phyloP scores from a whole-genome alignment of 2,797 vertebrate species.

The Premnoplex brunnescens region DNA sequence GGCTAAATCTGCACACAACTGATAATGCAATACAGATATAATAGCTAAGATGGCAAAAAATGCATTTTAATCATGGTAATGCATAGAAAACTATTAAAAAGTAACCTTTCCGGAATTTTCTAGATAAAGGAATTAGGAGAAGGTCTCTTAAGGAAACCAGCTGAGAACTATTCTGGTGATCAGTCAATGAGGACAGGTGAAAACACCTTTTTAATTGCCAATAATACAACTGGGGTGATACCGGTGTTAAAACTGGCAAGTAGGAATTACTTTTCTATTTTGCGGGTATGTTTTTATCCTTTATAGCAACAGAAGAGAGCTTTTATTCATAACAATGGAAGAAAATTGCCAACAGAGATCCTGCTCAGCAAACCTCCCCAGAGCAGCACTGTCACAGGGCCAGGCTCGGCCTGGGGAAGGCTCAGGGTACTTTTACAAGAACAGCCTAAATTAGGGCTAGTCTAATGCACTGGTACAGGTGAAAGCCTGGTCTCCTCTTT shows the following conservation, averaged over 20 bases:
- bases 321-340: background rate
- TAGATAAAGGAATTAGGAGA: background rate
- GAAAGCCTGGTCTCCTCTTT: background rate
- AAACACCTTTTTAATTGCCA: background rate
- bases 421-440: background rate
- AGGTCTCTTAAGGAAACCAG: background rate
- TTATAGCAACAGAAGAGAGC: background rate
- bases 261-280: background rate
- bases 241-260: background rate
- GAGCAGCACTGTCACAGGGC: background rate
- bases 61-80: background rate
- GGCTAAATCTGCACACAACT: background rate
- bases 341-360: background rate
- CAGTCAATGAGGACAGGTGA: background rate
- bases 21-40: background rate
- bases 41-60: background rate
- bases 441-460: background rate
- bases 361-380: background rate
- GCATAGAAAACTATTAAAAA: background rate
- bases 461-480: background rate
- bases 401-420: background rate
- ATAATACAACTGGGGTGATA: accelerated
- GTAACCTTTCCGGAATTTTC: background rate
- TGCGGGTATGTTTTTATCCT: background rate
- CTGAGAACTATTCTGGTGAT: background rate